A percentile compares a stretch with the other conserved stretches of the same genome.
phyloP scores from a whole-genome alignment of 2,797 vertebrate species.

The Melopsittacus undulatus region DNA sequence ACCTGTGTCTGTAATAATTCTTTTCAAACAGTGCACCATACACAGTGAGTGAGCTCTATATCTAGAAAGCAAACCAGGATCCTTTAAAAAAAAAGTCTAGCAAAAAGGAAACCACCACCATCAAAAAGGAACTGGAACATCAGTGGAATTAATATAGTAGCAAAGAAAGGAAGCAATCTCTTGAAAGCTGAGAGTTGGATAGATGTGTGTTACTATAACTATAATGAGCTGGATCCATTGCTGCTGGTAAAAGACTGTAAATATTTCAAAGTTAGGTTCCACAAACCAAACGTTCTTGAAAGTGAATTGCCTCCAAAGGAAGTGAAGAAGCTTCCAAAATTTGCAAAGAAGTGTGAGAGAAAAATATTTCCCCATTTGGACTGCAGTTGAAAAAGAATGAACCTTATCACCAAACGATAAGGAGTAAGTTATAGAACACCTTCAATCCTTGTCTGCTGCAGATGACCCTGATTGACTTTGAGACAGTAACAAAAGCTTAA shows the following conservation, averaged over 20 bases:
- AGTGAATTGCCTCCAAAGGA: neutral
- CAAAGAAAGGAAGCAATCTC: neutral
- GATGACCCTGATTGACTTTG: constrained; percentile 66
- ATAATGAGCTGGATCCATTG: neutral
- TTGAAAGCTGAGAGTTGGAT: neutral
- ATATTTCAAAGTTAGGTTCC: neutral
- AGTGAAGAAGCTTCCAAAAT: neutral
- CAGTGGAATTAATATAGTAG: neutral
- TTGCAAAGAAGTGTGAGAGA: neutral
- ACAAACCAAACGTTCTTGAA: neutral
- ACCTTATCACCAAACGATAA: constrained; percentile 20
- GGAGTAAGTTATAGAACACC: constrained; percentile 16
- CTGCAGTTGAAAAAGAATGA: constrained; percentile 27
- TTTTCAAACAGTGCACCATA: neutral
- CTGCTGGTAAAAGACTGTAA: neutral
- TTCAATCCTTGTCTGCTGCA: constrained; percentile 24
- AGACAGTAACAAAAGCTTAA: constrained; percentile 64
- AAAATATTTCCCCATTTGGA: neutral
- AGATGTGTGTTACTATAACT: neutral
- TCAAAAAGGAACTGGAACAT: neutral
- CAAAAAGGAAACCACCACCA: neutral
- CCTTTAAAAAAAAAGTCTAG: neutral
- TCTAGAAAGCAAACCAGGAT: neutral
- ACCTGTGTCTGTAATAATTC: neutral
- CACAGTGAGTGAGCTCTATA: neutral